Evolutionary conservation across 2,113 vertebrate genomes (phyloP).

Genomic region (Falco punctatus): DNA sequence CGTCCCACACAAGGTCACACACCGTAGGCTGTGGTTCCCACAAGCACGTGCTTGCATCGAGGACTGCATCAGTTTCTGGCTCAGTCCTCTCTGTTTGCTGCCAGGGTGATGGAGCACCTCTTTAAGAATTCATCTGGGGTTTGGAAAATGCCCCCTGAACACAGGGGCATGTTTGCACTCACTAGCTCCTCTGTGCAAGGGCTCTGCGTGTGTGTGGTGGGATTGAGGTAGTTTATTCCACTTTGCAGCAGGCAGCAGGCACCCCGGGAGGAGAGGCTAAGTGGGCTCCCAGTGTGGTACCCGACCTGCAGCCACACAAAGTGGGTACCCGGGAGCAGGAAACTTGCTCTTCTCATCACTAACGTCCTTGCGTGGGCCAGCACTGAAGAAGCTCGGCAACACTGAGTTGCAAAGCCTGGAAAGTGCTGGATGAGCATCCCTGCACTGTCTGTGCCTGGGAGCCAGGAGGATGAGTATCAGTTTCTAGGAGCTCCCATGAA

Average conservation of each 20-base stretch:
- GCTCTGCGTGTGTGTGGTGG: fast-evolving
- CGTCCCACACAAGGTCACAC: background rate
- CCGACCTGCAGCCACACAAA: background rate
- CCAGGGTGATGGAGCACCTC: background rate
- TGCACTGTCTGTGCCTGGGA: background rate
- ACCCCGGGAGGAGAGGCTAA: background rate
- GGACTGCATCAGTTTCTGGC: background rate
- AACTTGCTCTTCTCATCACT: background rate
- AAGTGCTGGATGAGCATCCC: background rate
- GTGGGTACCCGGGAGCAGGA: background rate
- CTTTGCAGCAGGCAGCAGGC: background rate
- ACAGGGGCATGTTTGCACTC: fast-evolving
- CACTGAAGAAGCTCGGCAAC: background rate
- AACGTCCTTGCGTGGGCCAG: fast-evolving
- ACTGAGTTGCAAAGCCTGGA: background rate
- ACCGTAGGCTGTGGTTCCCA: fast-evolving
- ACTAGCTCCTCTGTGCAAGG: background rate
- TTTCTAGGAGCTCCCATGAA: background rate
- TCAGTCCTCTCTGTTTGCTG: background rate
- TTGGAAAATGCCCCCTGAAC: background rate
- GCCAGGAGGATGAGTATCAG: background rate
- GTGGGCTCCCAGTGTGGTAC: background rate
- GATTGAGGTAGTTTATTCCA: background rate
- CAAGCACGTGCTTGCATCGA: background rate
- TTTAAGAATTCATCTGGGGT: background rate